Conservation (phyloP, 2,113 vertebrate species). For the Vidua macroura region DNA sequence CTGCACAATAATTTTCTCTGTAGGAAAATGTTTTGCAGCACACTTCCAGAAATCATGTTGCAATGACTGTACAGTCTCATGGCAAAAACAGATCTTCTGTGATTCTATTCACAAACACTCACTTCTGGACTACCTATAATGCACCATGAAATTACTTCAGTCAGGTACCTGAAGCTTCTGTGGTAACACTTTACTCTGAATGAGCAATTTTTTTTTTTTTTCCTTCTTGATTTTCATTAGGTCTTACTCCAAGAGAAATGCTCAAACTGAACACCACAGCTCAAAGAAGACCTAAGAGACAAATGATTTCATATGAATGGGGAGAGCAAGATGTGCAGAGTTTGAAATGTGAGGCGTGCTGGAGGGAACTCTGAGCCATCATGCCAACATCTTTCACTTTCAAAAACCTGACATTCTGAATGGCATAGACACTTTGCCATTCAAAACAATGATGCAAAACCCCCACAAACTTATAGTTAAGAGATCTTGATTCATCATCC, state of each 20-base stretch:
- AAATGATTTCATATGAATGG: not conserved
- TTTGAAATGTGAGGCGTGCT: accelerated
- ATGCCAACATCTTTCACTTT: not conserved
- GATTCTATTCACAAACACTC: not conserved
- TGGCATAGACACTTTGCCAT: not conserved
- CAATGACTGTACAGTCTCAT: not conserved
- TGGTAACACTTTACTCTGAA: not conserved
- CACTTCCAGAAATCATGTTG: not conserved
- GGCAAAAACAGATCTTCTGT: not conserved
- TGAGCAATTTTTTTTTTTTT: not conserved
- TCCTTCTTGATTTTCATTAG: not conserved
- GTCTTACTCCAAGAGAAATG: not conserved
- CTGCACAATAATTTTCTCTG: not conserved
- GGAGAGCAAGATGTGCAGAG: not conserved
- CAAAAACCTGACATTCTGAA: not conserved
- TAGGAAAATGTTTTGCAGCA: not conserved
- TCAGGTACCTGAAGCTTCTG: not conserved
- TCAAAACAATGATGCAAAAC: not conserved
- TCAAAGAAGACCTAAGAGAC: not conserved
- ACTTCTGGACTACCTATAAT: not conserved
- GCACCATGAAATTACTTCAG: not conserved
- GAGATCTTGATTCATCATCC: not conserved
- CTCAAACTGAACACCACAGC: not conserved
- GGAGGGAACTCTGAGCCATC: not conserved
- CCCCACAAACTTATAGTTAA: not conserved